Conservation (phyloP, 2,113 vertebrate species). For the Anthoscopus minutus region DNA sequence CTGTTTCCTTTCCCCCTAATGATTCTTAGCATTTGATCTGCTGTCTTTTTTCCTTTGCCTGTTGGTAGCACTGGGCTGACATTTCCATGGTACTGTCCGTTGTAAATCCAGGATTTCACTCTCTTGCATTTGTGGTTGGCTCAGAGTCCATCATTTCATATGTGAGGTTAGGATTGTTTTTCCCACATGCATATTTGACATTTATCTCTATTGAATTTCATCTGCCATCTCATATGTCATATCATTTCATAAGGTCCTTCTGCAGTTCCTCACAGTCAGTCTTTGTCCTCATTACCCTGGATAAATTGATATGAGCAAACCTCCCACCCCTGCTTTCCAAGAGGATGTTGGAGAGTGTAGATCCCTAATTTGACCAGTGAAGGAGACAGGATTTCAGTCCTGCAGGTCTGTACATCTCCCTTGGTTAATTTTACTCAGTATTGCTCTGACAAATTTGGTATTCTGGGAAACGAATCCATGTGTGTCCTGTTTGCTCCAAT, state of each 20-base stretch:
- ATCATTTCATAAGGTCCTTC: constrained; percentile 20
- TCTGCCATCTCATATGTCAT: constrained; percentile 12
- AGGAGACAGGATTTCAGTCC: background rate
- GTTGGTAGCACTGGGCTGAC: background rate
- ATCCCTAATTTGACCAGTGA: background rate
- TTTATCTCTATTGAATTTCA: constrained; percentile 40
- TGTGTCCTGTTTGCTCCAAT: background rate
- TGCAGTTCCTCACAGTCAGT: constrained; percentile 5
- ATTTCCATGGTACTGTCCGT: background rate
- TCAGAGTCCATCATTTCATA: constrained; percentile 4
- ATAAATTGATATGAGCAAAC: background rate
- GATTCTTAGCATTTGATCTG: background rate
- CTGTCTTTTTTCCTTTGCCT: background rate
- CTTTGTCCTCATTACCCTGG: constrained; percentile 24
- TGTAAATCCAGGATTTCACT: background rate
- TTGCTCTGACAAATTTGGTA: background rate
- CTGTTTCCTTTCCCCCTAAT: background rate
- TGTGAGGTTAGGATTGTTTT: background rate
- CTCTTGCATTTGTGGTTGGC: background rate
- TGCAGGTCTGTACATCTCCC: background rate
- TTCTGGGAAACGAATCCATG: background rate
- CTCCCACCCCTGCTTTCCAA: background rate
- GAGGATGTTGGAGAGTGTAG: background rate
- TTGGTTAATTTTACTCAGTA: background rate
- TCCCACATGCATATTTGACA: constrained; percentile 24